A percentile compares a stretch with the other conserved stretches of the same genome.
These are phyloP conservation scores for Phymatocera aterrima DNA, from an alignment of 2,888 invertebrate species.

Conservation along the genomic window DNA sequence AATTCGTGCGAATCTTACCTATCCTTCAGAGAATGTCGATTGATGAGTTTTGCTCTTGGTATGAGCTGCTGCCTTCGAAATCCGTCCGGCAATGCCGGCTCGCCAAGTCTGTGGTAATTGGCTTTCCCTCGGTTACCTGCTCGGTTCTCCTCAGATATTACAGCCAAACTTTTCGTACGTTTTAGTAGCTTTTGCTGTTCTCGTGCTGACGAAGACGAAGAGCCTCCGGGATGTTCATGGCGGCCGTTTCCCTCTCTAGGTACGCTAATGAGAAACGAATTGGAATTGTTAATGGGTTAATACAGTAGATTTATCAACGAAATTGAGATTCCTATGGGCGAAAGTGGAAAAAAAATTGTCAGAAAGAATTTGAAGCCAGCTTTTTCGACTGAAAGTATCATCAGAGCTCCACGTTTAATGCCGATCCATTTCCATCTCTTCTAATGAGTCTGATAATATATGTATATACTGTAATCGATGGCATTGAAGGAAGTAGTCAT, in stretches of 20 bases:
- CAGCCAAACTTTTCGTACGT: conserved; percentile 84
- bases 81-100: conserved; percentile 77
- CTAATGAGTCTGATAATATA: no score
- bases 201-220: conserved; percentile 33
- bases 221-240: conserved; percentile 31
- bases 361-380: neutral
- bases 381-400: neutral
- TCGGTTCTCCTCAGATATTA: conserved; percentile 86
- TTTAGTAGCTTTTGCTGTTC: conserved; percentile 75
- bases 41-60: conserved; percentile 87
- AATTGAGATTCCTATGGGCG: neutral
- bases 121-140: conserved; percentile 65
- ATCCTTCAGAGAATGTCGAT: conserved; percentile 85
- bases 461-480: no score
- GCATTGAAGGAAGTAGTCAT: no score
- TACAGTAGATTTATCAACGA: neutral
- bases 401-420: no score
- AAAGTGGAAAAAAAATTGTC: neutral
- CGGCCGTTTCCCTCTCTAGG: conserved; percentile 38
- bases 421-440: no score
- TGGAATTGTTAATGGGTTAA: conserved; percentile 9
- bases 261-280: conserved; percentile 26
- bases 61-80: conserved; percentile 86
- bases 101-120: conserved; percentile 63
- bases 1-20: conserved; percentile 75